These are phyloP conservation scores for Orthosia cruda DNA, from an alignment of 2,888 invertebrate genomes.

Conservation along the genomic window DNA sequence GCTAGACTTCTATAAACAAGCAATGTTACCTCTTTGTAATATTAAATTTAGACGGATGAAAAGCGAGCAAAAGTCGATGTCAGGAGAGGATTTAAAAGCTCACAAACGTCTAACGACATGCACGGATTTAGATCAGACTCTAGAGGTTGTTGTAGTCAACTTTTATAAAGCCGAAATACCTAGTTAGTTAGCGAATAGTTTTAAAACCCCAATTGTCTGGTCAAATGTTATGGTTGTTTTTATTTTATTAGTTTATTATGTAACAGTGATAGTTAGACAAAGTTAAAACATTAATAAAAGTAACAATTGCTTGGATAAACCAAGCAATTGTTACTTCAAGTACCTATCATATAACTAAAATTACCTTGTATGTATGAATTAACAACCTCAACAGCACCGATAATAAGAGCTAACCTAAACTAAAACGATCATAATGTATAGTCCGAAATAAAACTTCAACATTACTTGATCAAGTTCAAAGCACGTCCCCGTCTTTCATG, in stretches of 20 bases:
- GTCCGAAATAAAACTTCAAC: not conserved
- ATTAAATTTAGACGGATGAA: not conserved
- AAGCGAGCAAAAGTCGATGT: not conserved
- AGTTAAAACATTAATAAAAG: too few relatives aligned
- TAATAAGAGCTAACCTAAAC: not conserved
- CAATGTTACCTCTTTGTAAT: not conserved
- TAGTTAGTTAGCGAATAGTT: not conserved
- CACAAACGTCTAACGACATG: not conserved
- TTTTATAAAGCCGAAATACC: too few relatives aligned
- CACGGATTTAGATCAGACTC: not conserved
- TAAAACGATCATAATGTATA: not conserved
- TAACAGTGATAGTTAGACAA: not conserved
- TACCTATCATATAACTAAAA: too few relatives aligned
- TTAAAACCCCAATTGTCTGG: not conserved
- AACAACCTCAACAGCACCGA: not conserved
- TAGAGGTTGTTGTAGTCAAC: not conserved
- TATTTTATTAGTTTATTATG: not conserved
- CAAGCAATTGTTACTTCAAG: too few relatives aligned
- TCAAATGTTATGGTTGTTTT: not conserved
- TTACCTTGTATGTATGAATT: too few relatives aligned
- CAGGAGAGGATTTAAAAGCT: slow-evolving; percentile 6
- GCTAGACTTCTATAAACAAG: too few relatives aligned
- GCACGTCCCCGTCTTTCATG: not conserved
- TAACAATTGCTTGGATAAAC: not conserved
- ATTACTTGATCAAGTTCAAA: not conserved